Evolutionary conservation across 2,113 vertebrate genomes (phyloP).

Genomic region (Crotalus viridis): DNA sequence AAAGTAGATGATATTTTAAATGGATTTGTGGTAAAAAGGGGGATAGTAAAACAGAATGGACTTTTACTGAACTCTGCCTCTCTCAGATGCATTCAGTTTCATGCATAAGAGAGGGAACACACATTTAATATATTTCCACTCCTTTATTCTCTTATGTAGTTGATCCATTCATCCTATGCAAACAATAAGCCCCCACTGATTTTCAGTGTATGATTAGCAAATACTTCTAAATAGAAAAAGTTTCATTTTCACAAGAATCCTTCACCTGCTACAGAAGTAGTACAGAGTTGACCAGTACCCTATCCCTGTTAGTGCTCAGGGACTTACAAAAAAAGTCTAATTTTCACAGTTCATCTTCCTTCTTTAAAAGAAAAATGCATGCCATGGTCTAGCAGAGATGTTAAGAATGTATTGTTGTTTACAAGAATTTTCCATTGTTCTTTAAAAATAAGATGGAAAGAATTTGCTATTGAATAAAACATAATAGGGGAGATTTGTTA

Average conservation of each 20-base stretch:
- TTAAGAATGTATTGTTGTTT: background rate
- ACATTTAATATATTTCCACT: background rate
- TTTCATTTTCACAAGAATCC: background rate
- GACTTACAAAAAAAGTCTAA: background rate
- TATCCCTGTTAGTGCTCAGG: background rate
- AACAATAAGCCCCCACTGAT: background rate
- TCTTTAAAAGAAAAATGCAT: background rate
- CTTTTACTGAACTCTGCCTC: background rate
- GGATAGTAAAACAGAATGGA: background rate
- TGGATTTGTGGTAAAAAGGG: background rate
- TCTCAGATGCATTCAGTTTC: background rate
- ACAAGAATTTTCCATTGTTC: background rate
- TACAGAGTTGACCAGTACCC: background rate
- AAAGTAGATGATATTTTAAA: background rate
- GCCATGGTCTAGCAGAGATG: background rate
- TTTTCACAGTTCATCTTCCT: background rate
- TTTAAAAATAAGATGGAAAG: background rate
- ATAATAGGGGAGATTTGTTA: background rate
- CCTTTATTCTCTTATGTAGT: background rate
- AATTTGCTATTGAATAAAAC: background rate
- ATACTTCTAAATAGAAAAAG: background rate
- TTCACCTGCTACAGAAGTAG: background rate
- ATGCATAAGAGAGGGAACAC: background rate
- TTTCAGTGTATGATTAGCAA: background rate
- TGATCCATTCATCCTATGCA: background rate